Base-by-base conservation (phyloP, 2,113 vertebrate genomes). In the Plecotus auritus region DNA sequence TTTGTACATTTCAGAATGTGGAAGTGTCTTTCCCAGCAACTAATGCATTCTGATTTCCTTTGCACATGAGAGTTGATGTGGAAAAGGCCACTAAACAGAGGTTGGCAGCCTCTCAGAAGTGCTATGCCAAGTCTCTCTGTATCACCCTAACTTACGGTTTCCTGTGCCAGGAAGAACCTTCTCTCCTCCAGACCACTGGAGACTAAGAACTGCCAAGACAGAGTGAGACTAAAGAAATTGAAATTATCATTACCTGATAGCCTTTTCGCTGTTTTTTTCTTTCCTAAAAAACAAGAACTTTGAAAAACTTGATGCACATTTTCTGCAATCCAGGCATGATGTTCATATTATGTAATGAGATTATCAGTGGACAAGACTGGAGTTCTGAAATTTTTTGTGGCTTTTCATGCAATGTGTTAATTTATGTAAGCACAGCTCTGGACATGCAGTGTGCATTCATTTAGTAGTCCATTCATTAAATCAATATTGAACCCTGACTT, bases 61-160 rank as follows among this genome's bases (percentile, higher is more conserved):
- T 96, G 94, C 94, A 91, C 86, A 32, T 40, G 72, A 91, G 85
- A 94, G 66, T 18, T 47, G 69, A 80, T 89, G 83, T 94, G 56
- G 88, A 96, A 95, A 94, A 96, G 86, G 54, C 88, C 94, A 86
- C 89, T 81, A 87, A 95, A 78, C 81, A 93, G 94, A 85, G 83
- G 82, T 32, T 96, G 96, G 95, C 92, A 97, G 64, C 37, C 88
- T 96, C 95, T 95, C 88, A 83, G 74, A 88, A 93, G n/a, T 67
- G 9, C 47, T 51, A 26, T 45, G 92, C 96, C 96, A 95, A 85
- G 81, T 45, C 77, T 92, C 82, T 73, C 92, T 88, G 95, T 92
- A 88, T 93, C 49, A 26, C 73, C 96, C 73, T 95, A 94, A 96
- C 82, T 82, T 93, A 81, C 78, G 76, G 82, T 78, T 97, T 91